A percentile compares a stretch with the other conserved stretches of the same genome.
phyloP scores from a whole-genome alignment of 1,140 invertebrate genomes.

The Oedothorax gibbosus region DNA sequence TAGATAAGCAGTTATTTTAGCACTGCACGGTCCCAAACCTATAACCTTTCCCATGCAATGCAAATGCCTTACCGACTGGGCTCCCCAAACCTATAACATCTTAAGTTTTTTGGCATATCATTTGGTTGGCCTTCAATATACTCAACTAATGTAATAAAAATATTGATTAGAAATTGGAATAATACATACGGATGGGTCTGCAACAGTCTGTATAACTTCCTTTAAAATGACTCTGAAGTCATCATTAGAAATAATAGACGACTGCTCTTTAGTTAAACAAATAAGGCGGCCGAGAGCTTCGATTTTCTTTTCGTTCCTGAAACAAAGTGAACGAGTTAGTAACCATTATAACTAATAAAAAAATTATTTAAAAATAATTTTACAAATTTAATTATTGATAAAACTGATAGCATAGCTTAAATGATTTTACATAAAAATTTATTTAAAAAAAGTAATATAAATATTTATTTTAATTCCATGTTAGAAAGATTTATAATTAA shows the following conservation, averaged over 20 bases:
- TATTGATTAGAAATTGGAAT: no score
- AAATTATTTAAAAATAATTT: background rate
- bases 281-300: constrained; percentile 69
- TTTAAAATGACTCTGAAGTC: constrained; percentile 79
- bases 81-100: no score
- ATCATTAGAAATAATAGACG: constrained; percentile 71
- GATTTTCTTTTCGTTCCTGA: constrained; percentile 69
- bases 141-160: no score
- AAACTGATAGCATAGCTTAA: background rate
- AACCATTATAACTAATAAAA: background rate
- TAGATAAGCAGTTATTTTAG: no score
- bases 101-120: no score
- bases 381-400: background rate
- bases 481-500: background rate
- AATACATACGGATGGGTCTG: constrained; percentile 74
- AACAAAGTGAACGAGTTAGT: background rate
- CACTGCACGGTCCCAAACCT: no score
- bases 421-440: no score
- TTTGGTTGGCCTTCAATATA: no score
- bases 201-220: constrained; percentile 79
- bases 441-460: background rate
- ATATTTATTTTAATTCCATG: background rate
- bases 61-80: no score
- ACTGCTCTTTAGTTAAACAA: constrained; percentile 70
- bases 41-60: no score